Percentiles rank a stretch among this genome's conserved stretches.
These are phyloP conservation scores for Trichogramma pretiosum DNA, from an alignment of 1,140 invertebrate genomes.

Conservation along the genomic window DNA sequence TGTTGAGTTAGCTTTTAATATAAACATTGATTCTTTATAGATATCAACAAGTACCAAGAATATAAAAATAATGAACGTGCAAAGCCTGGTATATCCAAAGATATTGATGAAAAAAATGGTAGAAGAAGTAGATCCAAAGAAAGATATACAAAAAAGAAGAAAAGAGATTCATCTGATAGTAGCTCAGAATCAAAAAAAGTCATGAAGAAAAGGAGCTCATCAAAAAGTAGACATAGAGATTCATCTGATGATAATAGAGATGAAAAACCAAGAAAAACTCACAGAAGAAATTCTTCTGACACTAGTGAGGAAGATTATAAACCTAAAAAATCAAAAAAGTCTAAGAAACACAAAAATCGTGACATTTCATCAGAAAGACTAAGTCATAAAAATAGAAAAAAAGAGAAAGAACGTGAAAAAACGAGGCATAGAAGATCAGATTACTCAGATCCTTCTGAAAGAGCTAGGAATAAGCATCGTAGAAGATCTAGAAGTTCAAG, in stretches of 20 bases:
- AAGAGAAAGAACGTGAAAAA: slow-evolving; percentile 38
- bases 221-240: slow-evolving; percentile 23
- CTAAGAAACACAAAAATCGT: slow-evolving; percentile 37
- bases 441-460: slow-evolving; percentile 34
- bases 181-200: too few relatives aligned
- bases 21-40: slow-evolving; percentile 44
- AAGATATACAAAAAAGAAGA: slow-evolving; percentile 14
- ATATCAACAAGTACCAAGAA: slow-evolving; percentile 58
- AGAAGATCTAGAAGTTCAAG: slow-evolving; percentile 28
- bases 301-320: slow-evolving; percentile 34
- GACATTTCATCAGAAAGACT: slow-evolving; percentile 30
- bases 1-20: slow-evolving; percentile 29
- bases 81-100: slow-evolving; percentile 12
- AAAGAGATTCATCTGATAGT: slow-evolving; percentile 17
- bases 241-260: slow-evolving; percentile 22
- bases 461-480: slow-evolving; percentile 24
- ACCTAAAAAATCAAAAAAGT: slow-evolving; percentile 38
- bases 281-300: slow-evolving; percentile 26
- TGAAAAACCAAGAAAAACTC: slow-evolving; percentile 24
- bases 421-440: slow-evolving; percentile 39
- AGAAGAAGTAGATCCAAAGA: slow-evolving; percentile 16
- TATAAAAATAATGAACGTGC: slow-evolving; percentile 48
- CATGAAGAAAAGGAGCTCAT: too few relatives aligned
- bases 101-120: slow-evolving; percentile 16
- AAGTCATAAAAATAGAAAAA: slow-evolving; percentile 32